Base-by-base conservation (phyloP, 2,888 invertebrate genomes). In the Lasioglossum calceatum region DNA sequence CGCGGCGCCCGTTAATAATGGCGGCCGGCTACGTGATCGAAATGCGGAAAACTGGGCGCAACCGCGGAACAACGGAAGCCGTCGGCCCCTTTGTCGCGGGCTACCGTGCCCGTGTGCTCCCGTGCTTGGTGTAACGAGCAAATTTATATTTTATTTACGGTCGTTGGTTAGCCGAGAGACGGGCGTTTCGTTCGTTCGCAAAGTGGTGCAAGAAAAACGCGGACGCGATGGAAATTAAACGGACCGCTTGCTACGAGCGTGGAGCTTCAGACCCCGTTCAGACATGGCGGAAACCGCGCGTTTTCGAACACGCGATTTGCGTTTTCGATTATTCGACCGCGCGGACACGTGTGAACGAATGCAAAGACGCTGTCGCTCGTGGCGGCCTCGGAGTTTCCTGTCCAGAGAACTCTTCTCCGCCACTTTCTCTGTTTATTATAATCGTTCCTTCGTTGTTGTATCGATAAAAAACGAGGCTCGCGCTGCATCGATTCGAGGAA, bases 101-200 rank as follows among this genome's bases (percentile, higher is more conserved):
- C 5, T 14, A 19, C 19, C 12, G 19, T 50, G 50, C 50, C 50
- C 72, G 64, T 61, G n/a, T 23, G 27, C 44, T 16, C 19, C 1
- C 47, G 54, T 61, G 14, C 32, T 7, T 36, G 36, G 74, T n/a
- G 80, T 78, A 85, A 84, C 82, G 72, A 78, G 61, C n/a, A 67
- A 73, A 88, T 82, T 85, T 85, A 78, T 67, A 77, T 78, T 82
- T 85, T 82, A 82, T 82, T 82, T 82, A 79, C 73, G 42, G 73
- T 42, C 70, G 50, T 54, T 23, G 54, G 54, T 54, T 54, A 2
- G 23, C 54, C 54, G 8, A 54, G 54, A 54, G 54, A 54, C 50
- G 23, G 23, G 23, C 23, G 2, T 54, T 54, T 54, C 54, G 54
- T 54, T 23, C 54, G 23, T 23, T 54, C 54, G 54, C 54, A 0